Base-by-base conservation (phyloP, 1,140 invertebrate genomes). In the Hypothenemus hampei region DNA sequence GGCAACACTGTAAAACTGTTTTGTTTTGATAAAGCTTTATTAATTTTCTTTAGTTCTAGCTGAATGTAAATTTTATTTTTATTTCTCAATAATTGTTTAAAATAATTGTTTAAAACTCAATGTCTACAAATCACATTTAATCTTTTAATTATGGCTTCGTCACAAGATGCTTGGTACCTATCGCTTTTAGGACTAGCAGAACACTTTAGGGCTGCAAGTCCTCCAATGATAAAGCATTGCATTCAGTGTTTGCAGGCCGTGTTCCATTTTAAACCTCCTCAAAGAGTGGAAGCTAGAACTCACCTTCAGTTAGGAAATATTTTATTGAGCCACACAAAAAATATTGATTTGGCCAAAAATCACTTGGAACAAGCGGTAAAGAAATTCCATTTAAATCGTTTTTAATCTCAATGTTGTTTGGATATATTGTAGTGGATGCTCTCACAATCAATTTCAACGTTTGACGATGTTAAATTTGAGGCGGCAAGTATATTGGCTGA, bases 391-490 rank as follows among this genome's bases (percentile, higher is more conserved):
- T 4, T 23, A 22, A 24, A 3, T 5, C 11, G 10, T 7, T 21
- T 22, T 8, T 11, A 43, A 16, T 4, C 4, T 3, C 18, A 39
- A 16, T 39, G n/a, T 39, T 10, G 4, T 16, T 39, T 10, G 8
- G 18, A n/a, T 39, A 37, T 60, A 72, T 78, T 79, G 59, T 77
- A 93, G 91, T 97, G 93, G 93, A 79, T 81, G 54, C 76, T 95
- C 15, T 93, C 93, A 58, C 87, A 86, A 76, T 86, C 81, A 61
- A 90, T 87, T 63, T 87, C 83, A 72, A 84, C 82, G 8, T 93
- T 94, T 69, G 93, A 97, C 72, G 93, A 97, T 76, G 92, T 97
- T 3, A 93, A 93, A 72, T 97, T 97, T 75, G 93, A 97, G 76
- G 87, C 92, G 19, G 92, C 92, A 0, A 93, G 91, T 72, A 82